Evolutionary conservation across 2,888 invertebrate genomes (phyloP).

Genomic region (Meandrusa payeni): DNA sequence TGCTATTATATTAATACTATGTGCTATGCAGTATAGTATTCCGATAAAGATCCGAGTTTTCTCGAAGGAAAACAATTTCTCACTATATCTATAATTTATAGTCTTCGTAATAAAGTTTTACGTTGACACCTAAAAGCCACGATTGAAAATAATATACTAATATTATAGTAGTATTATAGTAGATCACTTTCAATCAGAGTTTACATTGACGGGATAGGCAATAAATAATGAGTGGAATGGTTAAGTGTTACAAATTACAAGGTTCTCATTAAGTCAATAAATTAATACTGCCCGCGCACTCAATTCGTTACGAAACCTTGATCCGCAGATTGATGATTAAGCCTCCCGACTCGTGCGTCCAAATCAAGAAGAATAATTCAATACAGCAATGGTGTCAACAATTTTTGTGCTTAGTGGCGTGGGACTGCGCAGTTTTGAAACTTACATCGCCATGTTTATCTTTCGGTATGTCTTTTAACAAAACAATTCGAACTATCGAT

Average conservation of each 20-base stretch:
- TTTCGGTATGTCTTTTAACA: conserved; percentile 23
- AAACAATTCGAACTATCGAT: conserved; percentile 32
- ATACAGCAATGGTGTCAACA: conserved; percentile 15
- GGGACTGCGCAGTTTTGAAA: conserved; percentile 21
- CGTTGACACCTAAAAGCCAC: too few species aligned
- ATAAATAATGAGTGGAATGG: conserved; percentile 12
- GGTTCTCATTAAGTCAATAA: conserved; percentile 26
- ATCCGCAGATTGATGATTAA: conserved; percentile 28
- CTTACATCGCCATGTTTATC: conserved; percentile 13
- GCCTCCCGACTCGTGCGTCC: conserved; percentile 15
- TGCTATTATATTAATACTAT: too few species aligned
- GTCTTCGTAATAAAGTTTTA: too few species aligned
- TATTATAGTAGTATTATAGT: too few species aligned
- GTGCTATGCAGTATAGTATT: too few species aligned
- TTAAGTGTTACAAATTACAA: conserved; percentile 25
- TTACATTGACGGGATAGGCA: conserved; percentile 3
- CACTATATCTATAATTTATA: too few species aligned
- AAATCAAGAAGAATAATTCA: conserved; percentile 21
- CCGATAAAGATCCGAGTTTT: too few species aligned
- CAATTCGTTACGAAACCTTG: conserved; percentile 25
- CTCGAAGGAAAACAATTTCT: too few species aligned
- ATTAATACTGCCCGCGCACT: conserved; percentile 22
- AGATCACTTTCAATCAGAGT: background rate
- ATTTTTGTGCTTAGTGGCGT: conserved; percentile 21
- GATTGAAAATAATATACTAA: too few species aligned